Evolutionary conservation across 2,888 invertebrate genomes (phyloP), one percentile per base, ranked within the genome.

Genomic region (Eupithecia inturbata): DNA sequence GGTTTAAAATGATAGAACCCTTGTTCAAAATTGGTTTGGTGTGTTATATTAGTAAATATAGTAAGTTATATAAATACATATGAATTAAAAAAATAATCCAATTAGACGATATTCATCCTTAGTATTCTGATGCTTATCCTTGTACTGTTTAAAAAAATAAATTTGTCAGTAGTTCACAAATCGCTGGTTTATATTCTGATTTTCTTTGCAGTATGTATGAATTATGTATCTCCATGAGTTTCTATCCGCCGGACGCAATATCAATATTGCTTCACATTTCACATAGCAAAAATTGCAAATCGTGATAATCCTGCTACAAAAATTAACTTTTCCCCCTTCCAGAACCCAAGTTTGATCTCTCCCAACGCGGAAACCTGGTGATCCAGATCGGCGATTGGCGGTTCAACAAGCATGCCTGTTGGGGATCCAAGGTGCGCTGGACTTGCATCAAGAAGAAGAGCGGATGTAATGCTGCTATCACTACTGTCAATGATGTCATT

Each of bases 341-440:
- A 94, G 94, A 92, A 75, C 93, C 94, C 1, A 91, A 91, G 78
- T 94, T 94, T 76, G 89, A 92, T 70, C 77, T 94, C 57, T 94
- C 94, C 4, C 92, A 93, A 77, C 89, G 94, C 19, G 94, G 94
- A 1, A 94, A 94, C 78, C 82, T 94, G 57, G 92, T 94, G 41
- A 91, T 94, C 16, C 91, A 92, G 81, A 94, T 94, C 57, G 94
- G 94, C 0, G 88, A 91, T 62, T 93, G 93, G 93, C 87, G 94
- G 1, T 94, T 93, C 81, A 93, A 93, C 82, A 93, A 93, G 79
- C 93, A 94, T 78, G 92, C 93, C 0, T 89, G 89, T 71, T 93
- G 93, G 92, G 94, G 94, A 9, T 88, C 92, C 69, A 93, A 93
- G 80, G 89, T 92, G 3, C 91, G 94, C 14, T 94, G 94, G 94